Base-by-base conservation (phyloP, 2,797 vertebrate species). In the Ceryle rudis region DNA sequence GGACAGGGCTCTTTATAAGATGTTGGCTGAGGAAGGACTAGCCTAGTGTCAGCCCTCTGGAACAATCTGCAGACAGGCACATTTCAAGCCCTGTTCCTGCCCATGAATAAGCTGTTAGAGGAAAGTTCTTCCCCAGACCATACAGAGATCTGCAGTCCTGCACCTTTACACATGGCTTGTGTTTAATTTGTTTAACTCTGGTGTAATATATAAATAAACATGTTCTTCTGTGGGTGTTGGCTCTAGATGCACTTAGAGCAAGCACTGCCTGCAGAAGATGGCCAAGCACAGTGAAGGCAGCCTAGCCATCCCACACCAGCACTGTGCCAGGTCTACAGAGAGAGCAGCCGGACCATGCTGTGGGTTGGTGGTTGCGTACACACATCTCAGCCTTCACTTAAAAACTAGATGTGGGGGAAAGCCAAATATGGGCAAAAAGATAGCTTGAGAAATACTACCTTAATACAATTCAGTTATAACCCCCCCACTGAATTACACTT, bases 251-350 rank as follows among this genome's bases (percentile, higher is more conserved):
- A 12, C 20, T 37, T 37, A 83, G 69, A 44, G 57, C 4, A 11
- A 87, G 71, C 5, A 5, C 18, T 71, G 66, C 29, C 49, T 28
- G 54, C 3, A 7, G 72, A 86, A 64, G 60, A 37, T 37, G 58
- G 16, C 9, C 1, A 5, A 31, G 80, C 15, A 33, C 1, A 1
- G 18, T 9, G 35, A 70, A 14, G 13, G 66, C 47, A 66, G 42
- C 47, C 39, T 12, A 0, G 0, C 5, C 3, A 0, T 14, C 17
- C 79, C 51, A 57, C 17, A 65, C 31, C 41, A 47, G 20, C 0
- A 0, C 37, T 29, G 12, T 4, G 3, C n/a, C 70, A 35, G 33
- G 25, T 35, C 35, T 61, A 31, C 10, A 7, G 0, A 4, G 2
- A 31, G 44, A 89, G 62, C 74, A 81, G 29, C 9, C 0, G 0